Percentiles rank a stretch among this genome's conserved stretches.
These are phyloP conservation scores for Nudaria mundana DNA, from an alignment of 2,888 invertebrate species.

Conservation along the genomic window DNA sequence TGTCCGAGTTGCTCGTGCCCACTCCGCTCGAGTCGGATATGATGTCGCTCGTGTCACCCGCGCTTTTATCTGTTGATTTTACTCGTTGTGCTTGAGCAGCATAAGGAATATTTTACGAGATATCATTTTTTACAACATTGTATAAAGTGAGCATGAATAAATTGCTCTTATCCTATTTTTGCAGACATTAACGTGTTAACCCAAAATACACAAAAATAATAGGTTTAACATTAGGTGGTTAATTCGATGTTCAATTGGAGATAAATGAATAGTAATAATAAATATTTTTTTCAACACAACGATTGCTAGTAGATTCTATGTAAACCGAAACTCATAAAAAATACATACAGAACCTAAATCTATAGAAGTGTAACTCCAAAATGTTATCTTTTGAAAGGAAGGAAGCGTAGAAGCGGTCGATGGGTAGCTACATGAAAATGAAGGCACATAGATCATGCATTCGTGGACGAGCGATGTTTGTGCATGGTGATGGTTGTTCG, in stretches of 20 bases:
- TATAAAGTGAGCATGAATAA: too few relatives aligned
- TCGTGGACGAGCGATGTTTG: slow-evolving; percentile 48
- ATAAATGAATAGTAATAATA: too few relatives aligned
- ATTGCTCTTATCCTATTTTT: too few relatives aligned
- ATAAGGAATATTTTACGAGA: background rate
- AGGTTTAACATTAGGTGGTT: too few relatives aligned
- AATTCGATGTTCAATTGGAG: too few relatives aligned
- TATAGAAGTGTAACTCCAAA: slow-evolving; percentile 35
- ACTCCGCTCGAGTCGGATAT: slow-evolving; percentile 96
- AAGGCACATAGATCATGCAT: slow-evolving; percentile 63
- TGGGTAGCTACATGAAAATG: slow-evolving; percentile 55
- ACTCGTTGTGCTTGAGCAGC: slow-evolving; percentile 19
- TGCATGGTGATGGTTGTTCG: slow-evolving; percentile 78
- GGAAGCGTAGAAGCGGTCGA: slow-evolving; percentile 69
- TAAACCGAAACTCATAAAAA: slow-evolving; percentile 5
- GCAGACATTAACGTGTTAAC: too few relatives aligned
- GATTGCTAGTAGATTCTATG: too few relatives aligned
- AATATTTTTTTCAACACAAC: too few relatives aligned
- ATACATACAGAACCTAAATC: slow-evolving; percentile 35
- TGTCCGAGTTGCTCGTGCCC: slow-evolving; percentile 93
- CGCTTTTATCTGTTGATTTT: slow-evolving; percentile 90
- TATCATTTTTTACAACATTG: too few relatives aligned
- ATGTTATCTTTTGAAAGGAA: slow-evolving; percentile 43
- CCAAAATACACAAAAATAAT: too few relatives aligned
- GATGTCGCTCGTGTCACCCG: slow-evolving; percentile 94